Percentiles rank a stretch among this genome's conserved stretches.
These are phyloP conservation scores for Geodia barretti DNA, from an alignment of 37 sponge, comb jelly and placozoan species.

Conservation along the genomic window DNA sequence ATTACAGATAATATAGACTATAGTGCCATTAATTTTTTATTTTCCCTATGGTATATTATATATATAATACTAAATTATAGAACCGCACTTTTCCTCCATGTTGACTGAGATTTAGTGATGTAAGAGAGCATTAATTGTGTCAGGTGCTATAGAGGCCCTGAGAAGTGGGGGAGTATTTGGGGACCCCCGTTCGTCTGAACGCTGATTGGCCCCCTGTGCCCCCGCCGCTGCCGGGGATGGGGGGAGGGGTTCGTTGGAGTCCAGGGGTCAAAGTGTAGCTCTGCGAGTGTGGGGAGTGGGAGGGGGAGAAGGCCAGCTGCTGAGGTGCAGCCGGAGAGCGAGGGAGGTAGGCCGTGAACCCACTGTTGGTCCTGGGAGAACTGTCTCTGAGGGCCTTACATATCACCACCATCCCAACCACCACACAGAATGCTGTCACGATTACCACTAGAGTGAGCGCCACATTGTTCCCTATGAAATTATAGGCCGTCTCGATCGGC, in stretches of 20 bases:
- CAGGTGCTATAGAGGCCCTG: constrained; percentile 16
- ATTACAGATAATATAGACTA: too few relatives aligned
- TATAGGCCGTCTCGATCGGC: background rate
- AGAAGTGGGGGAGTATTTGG: constrained; percentile 32
- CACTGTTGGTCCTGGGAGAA: background rate
- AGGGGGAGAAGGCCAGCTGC: background rate
- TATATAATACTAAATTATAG: background rate
- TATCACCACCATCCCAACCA: constrained; percentile 26
- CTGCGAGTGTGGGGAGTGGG: constrained; percentile 9
- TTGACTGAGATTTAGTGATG: too few relatives aligned
- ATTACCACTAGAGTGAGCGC: background rate
- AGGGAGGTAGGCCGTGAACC: constrained; percentile 40
- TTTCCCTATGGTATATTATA: background rate
- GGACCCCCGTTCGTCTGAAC: constrained; percentile 12
- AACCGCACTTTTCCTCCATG: too few relatives aligned
- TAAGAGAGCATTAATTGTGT: too few relatives aligned
- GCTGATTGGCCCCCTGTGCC: constrained; percentile 31
- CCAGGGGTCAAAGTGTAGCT: background rate
- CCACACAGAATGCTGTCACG: constrained; percentile 3
- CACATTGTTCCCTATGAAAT: background rate
- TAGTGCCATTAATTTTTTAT: too few relatives aligned
- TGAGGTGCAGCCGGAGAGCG: background rate
- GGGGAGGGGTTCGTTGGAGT: constrained; percentile 31
- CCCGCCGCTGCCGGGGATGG: constrained; percentile 9
- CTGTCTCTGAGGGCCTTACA: constrained; percentile 32